Base-by-base conservation (phyloP, 2,113 vertebrate genomes). In the Asarcornis scutulata region DNA sequence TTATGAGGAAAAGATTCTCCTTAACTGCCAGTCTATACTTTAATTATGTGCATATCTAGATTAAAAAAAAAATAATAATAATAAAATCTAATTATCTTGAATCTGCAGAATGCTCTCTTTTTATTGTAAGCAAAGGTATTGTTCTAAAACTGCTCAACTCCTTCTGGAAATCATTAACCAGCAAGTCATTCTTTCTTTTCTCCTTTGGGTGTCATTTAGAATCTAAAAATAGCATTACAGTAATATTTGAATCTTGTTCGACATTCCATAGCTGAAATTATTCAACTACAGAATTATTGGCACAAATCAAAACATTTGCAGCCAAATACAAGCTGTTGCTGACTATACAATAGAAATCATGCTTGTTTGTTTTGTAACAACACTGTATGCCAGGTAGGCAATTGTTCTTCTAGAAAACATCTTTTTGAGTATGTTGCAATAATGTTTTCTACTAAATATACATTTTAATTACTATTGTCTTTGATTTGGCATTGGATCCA, bases 311-410 rank as follows among this genome's bases (percentile, higher is more conserved):
- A 50, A 75, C 40, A 79, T 23, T 84, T 76, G 40, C 55, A 92
- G 50, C 34, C 82, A 82, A 96, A 89, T 76, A n/a, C 16, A 97
- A 88, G 46, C 40, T 95, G 52, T 64, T 96, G 34, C 36, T 89
- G 56, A 75, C 59, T 91, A 53, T 14, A 77, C 21, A 89, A 32
- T 20, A 94, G 67, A 36, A 80, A 85, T 73, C 13, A 62, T 13
- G 46, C 3, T 31, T 75, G 2, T 60, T 27, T 74, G 56, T 58
- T 69, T 40, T n/a, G 64, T 53, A 92, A 71, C 40, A 89, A 76
- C 53, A 86, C 71, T 79, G 7, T 12, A 83, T 59, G 94, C 58
- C 58, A 95, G 36, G 84, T 82, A 93, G n/a, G 26, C 12, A 87
- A 67, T 71, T 89, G 11, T 69, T 92, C 13, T 36, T 64, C 92